These are phyloP conservation scores for Lycorma delicatula DNA, from an alignment of 1,140 invertebrate genomes.

Conservation along the genomic window DNA sequence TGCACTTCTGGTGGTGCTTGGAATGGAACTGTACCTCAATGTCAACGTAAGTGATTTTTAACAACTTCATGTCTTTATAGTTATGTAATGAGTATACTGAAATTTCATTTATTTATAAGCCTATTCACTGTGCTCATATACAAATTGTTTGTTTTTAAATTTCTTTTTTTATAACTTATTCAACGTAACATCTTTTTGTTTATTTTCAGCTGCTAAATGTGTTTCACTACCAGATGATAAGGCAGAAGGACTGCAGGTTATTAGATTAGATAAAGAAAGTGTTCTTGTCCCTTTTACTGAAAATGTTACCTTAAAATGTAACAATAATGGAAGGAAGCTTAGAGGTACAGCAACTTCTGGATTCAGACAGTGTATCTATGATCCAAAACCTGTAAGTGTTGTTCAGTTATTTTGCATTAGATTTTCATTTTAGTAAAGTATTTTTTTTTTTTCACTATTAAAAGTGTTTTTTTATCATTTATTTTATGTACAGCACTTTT, in stretches of 20 bases:
- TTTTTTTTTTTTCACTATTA: too few relatives aligned
- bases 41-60: conserved; percentile 63
- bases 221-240: conserved; percentile 82
- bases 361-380: conserved; percentile 91
- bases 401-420: not conserved
- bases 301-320: conserved; percentile 80
- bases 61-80: too few relatives aligned
- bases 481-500: not conserved
- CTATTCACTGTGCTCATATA: conserved; percentile 5
- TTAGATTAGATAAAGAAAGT: conserved; percentile 64
- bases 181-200: conserved; percentile 1
- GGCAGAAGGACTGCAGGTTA: conserved; percentile 69
- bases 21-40: conserved; percentile 89
- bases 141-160: conserved; percentile 1
- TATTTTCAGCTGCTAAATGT: conserved; percentile 71
- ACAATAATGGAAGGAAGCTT: conserved; percentile 62
- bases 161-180: not conserved
- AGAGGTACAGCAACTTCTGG: conserved; percentile 68
- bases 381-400: conserved; percentile 67
- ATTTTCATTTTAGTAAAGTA: too few relatives aligned
- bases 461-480: too few relatives aligned
- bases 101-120: conserved; percentile 3
- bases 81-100: not conserved
- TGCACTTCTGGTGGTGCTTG: conserved; percentile 86
- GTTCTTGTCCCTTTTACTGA: conserved; percentile 79